phyloP scores from a whole-genome alignment of 1,140 invertebrate species.

The Rhynchophorus ferrugineus region DNA sequence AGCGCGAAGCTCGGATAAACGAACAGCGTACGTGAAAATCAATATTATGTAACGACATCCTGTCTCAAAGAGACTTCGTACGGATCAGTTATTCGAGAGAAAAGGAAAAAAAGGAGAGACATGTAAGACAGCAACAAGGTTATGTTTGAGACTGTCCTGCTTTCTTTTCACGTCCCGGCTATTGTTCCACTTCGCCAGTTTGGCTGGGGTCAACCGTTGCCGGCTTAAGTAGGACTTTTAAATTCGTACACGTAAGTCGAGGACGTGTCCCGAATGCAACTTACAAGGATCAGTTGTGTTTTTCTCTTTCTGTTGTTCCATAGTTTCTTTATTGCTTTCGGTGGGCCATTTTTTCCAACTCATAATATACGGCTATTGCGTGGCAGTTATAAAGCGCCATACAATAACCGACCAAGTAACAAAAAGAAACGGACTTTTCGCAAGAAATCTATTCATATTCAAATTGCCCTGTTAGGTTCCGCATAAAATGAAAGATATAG shows the following conservation, averaged over 20 bases:
- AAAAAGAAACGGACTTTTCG: too few species aligned
- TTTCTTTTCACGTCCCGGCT: background rate
- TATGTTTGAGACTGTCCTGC: background rate
- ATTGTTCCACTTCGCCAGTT: slow-evolving; percentile 5
- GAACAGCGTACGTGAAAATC: too few species aligned
- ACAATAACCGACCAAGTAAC: background rate
- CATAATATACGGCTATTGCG: background rate
- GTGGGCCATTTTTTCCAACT: background rate
- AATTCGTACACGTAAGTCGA: slow-evolving; percentile 7
- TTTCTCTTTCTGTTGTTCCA: background rate
- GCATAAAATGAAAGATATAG: too few species aligned
- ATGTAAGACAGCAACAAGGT: background rate
- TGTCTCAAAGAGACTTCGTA: too few species aligned
- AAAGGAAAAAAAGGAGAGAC: background rate
- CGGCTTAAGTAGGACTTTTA: slow-evolving; percentile 7
- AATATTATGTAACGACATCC: too few species aligned
- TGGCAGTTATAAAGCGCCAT: background rate
- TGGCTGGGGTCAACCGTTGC: background rate
- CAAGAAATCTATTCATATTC: too few species aligned
- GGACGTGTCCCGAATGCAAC: background rate
- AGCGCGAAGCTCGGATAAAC: too few species aligned
- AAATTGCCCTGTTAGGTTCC: too few species aligned
- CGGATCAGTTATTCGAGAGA: background rate
- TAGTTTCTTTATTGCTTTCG: background rate
- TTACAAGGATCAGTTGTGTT: background rate